Base-by-base conservation (phyloP, 1,140 invertebrate species). In the Yoshiicerus persimilis region DNA sequence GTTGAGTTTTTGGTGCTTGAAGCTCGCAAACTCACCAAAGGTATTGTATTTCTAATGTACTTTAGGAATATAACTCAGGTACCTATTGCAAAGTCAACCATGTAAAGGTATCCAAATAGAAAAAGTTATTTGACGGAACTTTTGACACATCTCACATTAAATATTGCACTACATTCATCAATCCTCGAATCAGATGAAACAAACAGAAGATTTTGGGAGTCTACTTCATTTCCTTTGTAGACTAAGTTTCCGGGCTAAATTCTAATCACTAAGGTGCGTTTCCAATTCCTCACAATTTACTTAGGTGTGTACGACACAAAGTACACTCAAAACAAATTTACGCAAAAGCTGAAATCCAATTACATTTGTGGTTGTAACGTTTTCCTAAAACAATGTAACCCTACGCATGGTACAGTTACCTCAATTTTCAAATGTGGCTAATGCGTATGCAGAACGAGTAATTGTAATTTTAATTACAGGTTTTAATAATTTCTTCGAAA, bases 91-190 rank as follows among this genome's bases (percentile, higher is more conserved):
- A 80, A 80, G 34, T 36, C 16, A 2, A 75, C 4, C 16, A 23
- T 80, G 32, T 36, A 80, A 36, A n/a, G 32, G 75, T 80, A 80
- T 80, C 27, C 25, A 70, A 70, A 25, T n/a, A 80, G 75, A 6
- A 80, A 66, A 38, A 80, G 75, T 36, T 11, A 38, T 20, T 80
- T 80, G 75, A 36, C 75, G 75, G 75, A 32, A 20, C 30, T 80
- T 80, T 80, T 80, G 75, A 80, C 70, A 77, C 34, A n/a, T 80
- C 30, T 80, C 32, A 70, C 66, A 38, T 80, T 80, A 80, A 70
- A 30, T 70, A 70, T 25, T 70, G 66, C 66, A 70, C 66, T 70
- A 80, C 75, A 38, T 80, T 80, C 75, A 80, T n/a, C 75, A 38
- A n/a, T 2, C n/a, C 30, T 11, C 23, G 20, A n/a, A 70, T 70